phyloP scores from a whole-genome alignment of 2,113 vertebrate species.

The Campylomormyrus numenius region DNA sequence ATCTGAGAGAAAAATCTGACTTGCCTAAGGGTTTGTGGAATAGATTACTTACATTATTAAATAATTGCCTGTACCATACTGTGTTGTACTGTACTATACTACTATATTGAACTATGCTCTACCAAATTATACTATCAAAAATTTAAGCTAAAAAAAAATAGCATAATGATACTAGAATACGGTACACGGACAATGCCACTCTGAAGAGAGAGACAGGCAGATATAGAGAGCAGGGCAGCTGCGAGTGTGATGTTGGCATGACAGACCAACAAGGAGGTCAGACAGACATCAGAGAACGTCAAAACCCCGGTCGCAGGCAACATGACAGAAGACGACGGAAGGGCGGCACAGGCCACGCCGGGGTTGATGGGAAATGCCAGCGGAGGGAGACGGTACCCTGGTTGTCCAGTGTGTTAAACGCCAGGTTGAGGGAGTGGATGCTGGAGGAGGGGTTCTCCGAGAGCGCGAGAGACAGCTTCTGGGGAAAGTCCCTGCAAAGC shows the following conservation, averaged over 20 bases:
- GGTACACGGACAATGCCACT: background rate
- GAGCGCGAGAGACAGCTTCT: conserved; percentile 77
- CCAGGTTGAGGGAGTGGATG: conserved; percentile 78
- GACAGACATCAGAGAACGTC: background rate
- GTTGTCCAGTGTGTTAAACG: conserved; percentile 83
- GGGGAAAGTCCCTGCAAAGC: conserved; percentile 72
- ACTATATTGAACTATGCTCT: background rate
- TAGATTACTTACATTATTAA: background rate
- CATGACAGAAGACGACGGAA: background rate
- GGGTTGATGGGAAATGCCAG: background rate
- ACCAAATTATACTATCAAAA: background rate
- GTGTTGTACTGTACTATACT: background rate
- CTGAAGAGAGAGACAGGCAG: background rate
- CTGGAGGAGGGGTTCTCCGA: conserved; percentile 76
- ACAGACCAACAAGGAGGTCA: background rate
- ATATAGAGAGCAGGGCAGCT: background rate
- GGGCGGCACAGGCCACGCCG: background rate
- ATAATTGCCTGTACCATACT: background rate
- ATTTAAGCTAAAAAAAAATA: background rate
- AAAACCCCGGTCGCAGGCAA: background rate
- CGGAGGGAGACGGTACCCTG: conserved; percentile 62
- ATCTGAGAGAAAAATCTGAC: background rate
- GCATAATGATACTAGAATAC: background rate
- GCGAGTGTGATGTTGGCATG: background rate
- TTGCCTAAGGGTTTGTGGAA: background rate